Evolutionary conservation across 1,140 invertebrate genomes (phyloP), one percentile per base, ranked within the genome.

Genomic region (Hycleus phaleratus): DNA sequence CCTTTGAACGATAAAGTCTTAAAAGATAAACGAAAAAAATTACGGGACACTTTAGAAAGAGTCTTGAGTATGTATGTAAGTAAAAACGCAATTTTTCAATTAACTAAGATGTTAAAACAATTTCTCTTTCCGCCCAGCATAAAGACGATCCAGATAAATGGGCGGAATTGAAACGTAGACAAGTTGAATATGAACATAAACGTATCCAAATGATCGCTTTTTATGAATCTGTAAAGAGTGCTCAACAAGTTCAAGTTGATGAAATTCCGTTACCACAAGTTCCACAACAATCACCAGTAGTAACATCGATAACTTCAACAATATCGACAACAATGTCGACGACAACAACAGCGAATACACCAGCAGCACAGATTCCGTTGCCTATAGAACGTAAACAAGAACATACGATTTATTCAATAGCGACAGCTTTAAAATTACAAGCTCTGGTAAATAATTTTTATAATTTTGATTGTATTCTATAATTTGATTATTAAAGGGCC

Each of bases 61-160:
- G 91, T 97, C 38, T 81, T 96, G 65, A 88, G 90, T 77, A 88
- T 97, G 81, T 97, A 97, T 88, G 93, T 95, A 88, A 92, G 91
- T 91, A 84, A 45, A 43, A 7, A 52, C 0, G 26, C 32, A 26
- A 25, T 1, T 1, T 18, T 18, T 18, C 2, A 18, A 47, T 47
- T 38, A 3, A 47, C 38, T 38, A 49, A n/a, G 54, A 12, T 18
- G 26, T 59, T 51, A 3, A 46, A 8, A 46, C 2, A 46, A n/a
- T 12, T n/a, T 25, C 5, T 47, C 49, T 66, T 60, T 66, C 64
- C 58, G 68, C 79, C 26, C 66, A 95, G 91, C 85, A 93, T 68
- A 97, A 97, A 81, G 96, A 98, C 78, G 94, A 98, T 75, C 88
- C 90, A 54, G 92, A 96, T 63, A 92, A 93, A 73, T 95, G 90